Conservation (phyloP, 1,140 invertebrate genomes). For the Magallana ariakensis region DNA sequence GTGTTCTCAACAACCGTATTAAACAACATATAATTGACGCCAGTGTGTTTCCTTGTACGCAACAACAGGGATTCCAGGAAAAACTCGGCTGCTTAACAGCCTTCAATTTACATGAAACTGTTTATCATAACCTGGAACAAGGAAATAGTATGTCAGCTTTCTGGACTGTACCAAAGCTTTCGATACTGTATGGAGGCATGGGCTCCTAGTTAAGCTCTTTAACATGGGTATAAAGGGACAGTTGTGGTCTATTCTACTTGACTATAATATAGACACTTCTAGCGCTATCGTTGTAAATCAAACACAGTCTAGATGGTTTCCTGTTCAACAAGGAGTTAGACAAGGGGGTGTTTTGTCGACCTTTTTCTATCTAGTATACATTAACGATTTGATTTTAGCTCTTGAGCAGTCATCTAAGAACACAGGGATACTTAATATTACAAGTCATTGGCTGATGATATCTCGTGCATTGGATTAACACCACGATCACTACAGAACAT, state of each 20-base stretch:
- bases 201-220: slow-evolving; percentile 4
- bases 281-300: slow-evolving; percentile 39
- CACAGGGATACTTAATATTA: neutral
- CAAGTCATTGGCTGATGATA: neutral
- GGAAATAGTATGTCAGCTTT: neutral
- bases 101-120: no score
- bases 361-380: slow-evolving; percentile 14
- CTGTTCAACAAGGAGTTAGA: slow-evolving; percentile 34
- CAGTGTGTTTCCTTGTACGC: no score
- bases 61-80: no score
- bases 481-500: neutral
- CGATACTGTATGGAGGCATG: slow-evolving; percentile 23
- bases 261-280: neutral
- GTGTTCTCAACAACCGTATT: no score
- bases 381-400: neutral
- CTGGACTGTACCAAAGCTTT: neutral
- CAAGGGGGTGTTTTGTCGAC: slow-evolving; percentile 39
- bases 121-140: neutral
- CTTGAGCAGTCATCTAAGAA: neutral
- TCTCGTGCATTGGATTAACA: neutral
- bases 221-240: neutral
- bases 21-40: no score
- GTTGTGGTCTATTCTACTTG: neutral
- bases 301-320: slow-evolving; percentile 25
- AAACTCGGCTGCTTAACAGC: no score